Conservation (phyloP, 2,797 vertebrate genomes). For the Salmo trutta region DNA sequence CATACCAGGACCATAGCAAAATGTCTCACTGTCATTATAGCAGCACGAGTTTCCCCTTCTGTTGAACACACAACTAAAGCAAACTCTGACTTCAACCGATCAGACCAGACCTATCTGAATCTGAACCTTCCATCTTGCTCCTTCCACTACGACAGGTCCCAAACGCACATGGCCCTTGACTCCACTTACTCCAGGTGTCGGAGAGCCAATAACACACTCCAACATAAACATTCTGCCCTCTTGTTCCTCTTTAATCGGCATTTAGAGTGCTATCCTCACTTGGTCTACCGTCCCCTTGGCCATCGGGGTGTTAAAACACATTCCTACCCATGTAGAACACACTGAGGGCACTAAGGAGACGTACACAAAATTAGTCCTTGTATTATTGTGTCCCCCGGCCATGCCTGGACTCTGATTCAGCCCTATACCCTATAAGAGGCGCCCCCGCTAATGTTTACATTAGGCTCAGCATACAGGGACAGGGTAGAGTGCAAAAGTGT, state of each 20-base stretch:
- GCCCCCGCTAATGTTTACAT: conserved; percentile 35
- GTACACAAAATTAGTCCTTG: conserved; percentile 11
- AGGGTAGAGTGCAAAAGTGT: conserved; percentile 23
- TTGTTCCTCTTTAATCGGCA: conserved; percentile 44
- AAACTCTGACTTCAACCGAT: not conserved
- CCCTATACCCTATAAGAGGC: conserved; percentile 32
- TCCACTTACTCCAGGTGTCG: conserved; percentile 51
- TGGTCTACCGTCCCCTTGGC: not conserved
- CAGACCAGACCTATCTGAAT: not conserved
- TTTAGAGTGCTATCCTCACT: conserved; percentile 41
- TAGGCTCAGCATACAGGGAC: conserved; percentile 21
- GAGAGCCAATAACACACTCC: conserved; percentile 55
- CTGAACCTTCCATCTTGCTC: conserved; percentile 40
- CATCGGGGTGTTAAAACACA: not conserved
- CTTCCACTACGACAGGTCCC: conserved; percentile 31
- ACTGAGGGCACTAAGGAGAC: conserved; percentile 1
- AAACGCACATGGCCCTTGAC: conserved; percentile 51
- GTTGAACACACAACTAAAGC: not conserved
- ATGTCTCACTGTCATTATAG: not conserved
- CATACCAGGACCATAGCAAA: not conserved
- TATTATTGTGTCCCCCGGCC: conserved; percentile 29
- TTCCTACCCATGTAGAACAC: not conserved
- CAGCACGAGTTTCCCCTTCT: not conserved
- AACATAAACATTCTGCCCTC: conserved; percentile 28
- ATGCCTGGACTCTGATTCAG: conserved; percentile 30